These are phyloP conservation scores for Frankliniella intonsa DNA, from an alignment of 2,888 invertebrate genomes.

Conservation along the genomic window DNA sequence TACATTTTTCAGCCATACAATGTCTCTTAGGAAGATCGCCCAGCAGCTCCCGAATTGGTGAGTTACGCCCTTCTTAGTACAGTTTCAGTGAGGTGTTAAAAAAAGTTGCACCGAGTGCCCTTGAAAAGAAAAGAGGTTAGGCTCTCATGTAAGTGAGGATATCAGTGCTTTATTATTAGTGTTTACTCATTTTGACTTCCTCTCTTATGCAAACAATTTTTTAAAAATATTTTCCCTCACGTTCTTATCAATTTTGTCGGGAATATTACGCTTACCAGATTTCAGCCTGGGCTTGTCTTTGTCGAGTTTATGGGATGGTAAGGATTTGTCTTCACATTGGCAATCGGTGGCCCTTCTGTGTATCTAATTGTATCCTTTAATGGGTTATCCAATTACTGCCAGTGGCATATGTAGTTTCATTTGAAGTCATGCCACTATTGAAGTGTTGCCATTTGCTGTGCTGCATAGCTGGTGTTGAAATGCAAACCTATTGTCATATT, in stretches of 20 bases:
- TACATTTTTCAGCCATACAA: too few species aligned
- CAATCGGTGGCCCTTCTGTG: too few species aligned
- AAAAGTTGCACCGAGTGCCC: neutral
- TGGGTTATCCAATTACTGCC: too few species aligned
- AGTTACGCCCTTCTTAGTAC: neutral
- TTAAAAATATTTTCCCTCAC: neutral
- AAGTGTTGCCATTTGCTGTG: too few species aligned
- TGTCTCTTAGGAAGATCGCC: neutral
- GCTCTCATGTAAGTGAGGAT: neutral
- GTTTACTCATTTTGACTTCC: neutral
- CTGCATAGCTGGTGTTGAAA: too few species aligned
- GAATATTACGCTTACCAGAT: neutral
- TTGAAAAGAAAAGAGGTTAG: neutral
- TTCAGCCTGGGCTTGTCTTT: too few species aligned
- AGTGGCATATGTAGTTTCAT: neutral
- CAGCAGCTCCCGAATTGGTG: neutral
- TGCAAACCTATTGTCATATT: neutral
- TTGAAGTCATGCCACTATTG: neutral
- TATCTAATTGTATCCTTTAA: too few species aligned
- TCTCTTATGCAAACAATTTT: neutral
- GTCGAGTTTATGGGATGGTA: too few species aligned
- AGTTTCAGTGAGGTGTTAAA: neutral
- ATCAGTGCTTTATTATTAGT: neutral
- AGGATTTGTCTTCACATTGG: too few species aligned
- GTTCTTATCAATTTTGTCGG: neutral